phyloP scores from a whole-genome alignment of 1,140 invertebrate genomes.

The Theocolax elegans region DNA sequence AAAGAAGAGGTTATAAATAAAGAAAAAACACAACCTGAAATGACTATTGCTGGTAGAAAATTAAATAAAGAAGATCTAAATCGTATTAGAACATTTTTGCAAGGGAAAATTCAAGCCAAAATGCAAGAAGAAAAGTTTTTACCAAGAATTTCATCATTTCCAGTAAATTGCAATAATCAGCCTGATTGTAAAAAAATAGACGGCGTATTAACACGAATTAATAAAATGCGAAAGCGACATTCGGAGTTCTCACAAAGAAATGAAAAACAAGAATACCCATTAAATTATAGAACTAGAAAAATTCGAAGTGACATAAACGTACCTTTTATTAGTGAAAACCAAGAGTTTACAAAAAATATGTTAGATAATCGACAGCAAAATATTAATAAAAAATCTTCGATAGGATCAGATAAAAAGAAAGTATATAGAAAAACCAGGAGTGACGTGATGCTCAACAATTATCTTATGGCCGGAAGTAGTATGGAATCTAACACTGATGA shows the following conservation, averaged over 20 bases:
- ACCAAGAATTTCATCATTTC: conserved; percentile 34
- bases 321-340: not conserved
- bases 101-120: conserved; percentile 50
- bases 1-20: conserved; percentile 7
- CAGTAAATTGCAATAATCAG: not conserved
- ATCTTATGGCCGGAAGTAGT: conserved; percentile 22
- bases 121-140: conserved; percentile 45
- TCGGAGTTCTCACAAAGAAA: not conserved
- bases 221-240: not conserved
- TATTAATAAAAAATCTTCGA: conserved; percentile 34
- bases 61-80: conserved; percentile 44
- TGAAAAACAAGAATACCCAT: conserved; percentile 17
- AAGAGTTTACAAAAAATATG: not conserved
- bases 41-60: not conserved
- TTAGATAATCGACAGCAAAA: not conserved
- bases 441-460: conserved; percentile 52
- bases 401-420: conserved; percentile 46
- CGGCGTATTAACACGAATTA: too few relatives aligned
- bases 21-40: not conserved
- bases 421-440: conserved; percentile 59
- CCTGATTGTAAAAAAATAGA: not conserved
- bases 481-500: conserved; percentile 46
- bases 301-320: conserved; percentile 57
- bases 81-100: conserved; percentile 49
- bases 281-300: conserved; percentile 52